phyloP scores from a whole-genome alignment of 1,140 invertebrate genomes.

The Cherax destructor region DNA sequence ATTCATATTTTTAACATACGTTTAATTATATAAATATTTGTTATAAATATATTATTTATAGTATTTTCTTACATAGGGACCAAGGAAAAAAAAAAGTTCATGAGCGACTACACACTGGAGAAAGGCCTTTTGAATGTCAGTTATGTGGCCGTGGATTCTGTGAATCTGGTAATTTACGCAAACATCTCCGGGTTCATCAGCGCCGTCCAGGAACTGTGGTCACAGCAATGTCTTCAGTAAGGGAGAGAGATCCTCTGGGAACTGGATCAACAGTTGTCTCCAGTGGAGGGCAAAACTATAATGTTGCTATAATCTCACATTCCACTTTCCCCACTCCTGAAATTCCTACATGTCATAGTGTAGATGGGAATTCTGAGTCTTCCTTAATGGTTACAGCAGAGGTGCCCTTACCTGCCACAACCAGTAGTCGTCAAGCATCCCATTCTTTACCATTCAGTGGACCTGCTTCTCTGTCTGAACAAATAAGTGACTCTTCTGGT shows the following conservation, averaged over 20 bases:
- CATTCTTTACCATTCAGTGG: background rate
- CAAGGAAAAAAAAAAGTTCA: conserved; percentile 51
- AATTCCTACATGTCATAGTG: background rate
- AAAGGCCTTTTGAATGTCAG: conserved; percentile 70
- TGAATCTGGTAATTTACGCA: conserved; percentile 70
- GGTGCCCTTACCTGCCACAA: background rate
- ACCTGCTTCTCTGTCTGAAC: background rate
- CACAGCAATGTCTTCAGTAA: background rate
- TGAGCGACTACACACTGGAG: conserved; percentile 62
- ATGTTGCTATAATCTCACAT: background rate
- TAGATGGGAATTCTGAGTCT: background rate
- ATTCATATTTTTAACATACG: too few relatives aligned
- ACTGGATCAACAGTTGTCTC: background rate
- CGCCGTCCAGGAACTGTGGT: conserved; percentile 1
- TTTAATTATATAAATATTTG: too few relatives aligned
- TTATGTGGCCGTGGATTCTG: conserved; percentile 69
- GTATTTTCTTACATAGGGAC: conserved; percentile 14
- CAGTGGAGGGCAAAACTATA: background rate
- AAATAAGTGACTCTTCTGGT: background rate
- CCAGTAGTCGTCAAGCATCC: background rate
- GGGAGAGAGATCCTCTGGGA: background rate
- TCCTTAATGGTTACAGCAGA: conserved; percentile 1
- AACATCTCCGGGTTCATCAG: conserved; percentile 68
- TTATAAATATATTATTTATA: too few relatives aligned
- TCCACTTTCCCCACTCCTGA: conserved; percentile 8